Evolutionary conservation across 2,797 vertebrate genomes (phyloP).

Genomic region (Eulemur albifrons): DNA sequence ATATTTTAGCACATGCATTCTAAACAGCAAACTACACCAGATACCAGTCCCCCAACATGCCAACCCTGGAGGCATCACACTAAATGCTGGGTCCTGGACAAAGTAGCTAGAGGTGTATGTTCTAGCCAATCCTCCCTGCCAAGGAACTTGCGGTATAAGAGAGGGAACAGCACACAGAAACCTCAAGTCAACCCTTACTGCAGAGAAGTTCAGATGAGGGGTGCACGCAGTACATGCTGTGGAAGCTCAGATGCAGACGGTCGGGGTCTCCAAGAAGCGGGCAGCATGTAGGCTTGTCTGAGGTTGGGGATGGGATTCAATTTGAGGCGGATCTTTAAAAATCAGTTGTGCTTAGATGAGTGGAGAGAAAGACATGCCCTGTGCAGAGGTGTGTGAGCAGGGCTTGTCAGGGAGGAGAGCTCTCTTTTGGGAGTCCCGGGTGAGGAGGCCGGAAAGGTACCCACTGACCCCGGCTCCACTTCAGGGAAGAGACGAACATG

Average conservation of each 20-base stretch:
- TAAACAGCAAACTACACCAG: background rate
- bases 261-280: background rate
- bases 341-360: background rate
- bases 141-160: too few relatives aligned
- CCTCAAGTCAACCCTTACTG: background rate
- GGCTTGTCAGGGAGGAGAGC: background rate
- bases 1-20: background rate
- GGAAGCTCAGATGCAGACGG: background rate
- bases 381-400: background rate
- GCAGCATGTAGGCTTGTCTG: background rate
- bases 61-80: background rate
- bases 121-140: background rate
- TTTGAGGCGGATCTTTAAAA: background rate
- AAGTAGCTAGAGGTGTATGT: background rate
- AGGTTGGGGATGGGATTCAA: background rate
- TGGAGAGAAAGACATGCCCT: background rate
- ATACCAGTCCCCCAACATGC: background rate
- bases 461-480: background rate
- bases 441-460: background rate
- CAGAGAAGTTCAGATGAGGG: background rate
- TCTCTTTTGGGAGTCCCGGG: background rate
- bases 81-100: background rate
- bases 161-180: background rate
- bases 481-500: background rate
- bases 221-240: accelerated